Conservation (phyloP, 2,113 vertebrate species). For the Triplophysa dalaica region DNA sequence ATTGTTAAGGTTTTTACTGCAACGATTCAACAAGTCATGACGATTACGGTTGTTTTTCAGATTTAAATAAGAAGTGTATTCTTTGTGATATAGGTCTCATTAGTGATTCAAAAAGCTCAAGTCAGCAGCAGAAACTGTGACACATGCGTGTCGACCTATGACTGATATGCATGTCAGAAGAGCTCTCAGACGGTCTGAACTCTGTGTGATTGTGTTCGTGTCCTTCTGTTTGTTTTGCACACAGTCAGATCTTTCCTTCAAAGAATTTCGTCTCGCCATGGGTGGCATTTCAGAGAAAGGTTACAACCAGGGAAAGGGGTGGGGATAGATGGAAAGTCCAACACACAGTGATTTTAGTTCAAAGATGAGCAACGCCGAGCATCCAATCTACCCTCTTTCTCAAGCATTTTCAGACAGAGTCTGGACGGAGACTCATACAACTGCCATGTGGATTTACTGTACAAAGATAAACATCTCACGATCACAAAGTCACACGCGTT, state of each 20-base stretch:
- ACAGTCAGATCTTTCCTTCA: not conserved
- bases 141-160: not conserved
- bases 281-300: constrained; percentile 28
- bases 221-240: constrained; percentile 16
- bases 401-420: constrained; percentile 29
- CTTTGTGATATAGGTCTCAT: not conserved
- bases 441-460: constrained; percentile 22
- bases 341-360: not conserved
- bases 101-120: not conserved
- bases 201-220: constrained; percentile 30
- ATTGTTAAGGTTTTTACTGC: not conserved
- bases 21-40: not conserved
- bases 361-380: not conserved
- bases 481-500: constrained; percentile 29
- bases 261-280: constrained; percentile 23
- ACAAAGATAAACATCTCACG: constrained; percentile 36
- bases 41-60: not conserved
- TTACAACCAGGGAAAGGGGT: constrained; percentile 6
- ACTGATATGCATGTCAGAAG: constrained; percentile 15
- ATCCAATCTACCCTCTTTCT: not conserved
- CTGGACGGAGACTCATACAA: constrained; percentile 30
- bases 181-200: constrained; percentile 18
- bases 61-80: not conserved
- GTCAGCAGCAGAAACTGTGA: not conserved
- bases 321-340: not conserved